phyloP scores from a whole-genome alignment of 2,888 invertebrate genomes.

The Smittia aterrima region DNA sequence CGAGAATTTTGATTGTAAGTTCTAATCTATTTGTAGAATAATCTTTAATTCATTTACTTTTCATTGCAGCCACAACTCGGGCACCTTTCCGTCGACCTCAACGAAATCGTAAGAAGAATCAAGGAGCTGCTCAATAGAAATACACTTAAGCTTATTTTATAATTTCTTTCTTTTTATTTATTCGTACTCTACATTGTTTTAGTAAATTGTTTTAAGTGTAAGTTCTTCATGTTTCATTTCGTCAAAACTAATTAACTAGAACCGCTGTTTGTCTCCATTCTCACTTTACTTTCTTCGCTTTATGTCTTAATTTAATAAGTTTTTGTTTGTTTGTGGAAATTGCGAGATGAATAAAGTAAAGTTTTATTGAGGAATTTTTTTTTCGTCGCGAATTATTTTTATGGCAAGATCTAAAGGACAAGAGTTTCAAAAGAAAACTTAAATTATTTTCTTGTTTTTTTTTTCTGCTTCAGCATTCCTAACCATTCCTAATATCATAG shows the following conservation, averaged over 20 bases:
- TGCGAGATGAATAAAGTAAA: constrained; percentile 18
- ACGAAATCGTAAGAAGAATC: neutral
- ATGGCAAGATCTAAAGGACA: constrained; percentile 40
- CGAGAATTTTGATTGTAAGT: neutral
- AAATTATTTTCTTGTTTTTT: constrained; percentile 14
- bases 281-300: neutral
- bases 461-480: constrained; percentile 3
- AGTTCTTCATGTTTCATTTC: constrained; percentile 28
- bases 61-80: neutral
- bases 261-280: constrained; percentile 14
- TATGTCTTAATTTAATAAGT: neutral
- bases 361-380: neutral
- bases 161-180: constrained; percentile 27
- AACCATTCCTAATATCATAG: constrained; percentile 36
- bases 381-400: neutral
- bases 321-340: neutral
- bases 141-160: neutral
- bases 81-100: neutral
- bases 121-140: neutral
- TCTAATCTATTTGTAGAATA: too few relatives aligned
- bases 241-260: constrained; percentile 38
- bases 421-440: constrained; percentile 18
- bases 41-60: neutral
- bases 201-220: constrained; percentile 37
- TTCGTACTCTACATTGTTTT: constrained; percentile 40